phyloP scores from a whole-genome alignment of 2,113 vertebrate species.

The Tyrannus savana region DNA sequence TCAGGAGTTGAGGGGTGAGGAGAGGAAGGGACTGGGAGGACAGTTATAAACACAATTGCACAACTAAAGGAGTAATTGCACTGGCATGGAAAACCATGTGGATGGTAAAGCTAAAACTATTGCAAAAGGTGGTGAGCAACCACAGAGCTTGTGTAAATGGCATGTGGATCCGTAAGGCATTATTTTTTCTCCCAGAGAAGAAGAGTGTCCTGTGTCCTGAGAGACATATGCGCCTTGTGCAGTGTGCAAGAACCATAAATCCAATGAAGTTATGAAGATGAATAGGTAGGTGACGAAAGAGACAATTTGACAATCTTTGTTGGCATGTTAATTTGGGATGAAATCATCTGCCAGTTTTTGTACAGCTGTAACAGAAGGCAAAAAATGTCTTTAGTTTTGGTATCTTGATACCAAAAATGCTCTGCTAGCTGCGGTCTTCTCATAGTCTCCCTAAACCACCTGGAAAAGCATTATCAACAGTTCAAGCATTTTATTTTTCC shows the following conservation, averaged over 20 bases:
- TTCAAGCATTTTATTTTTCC: neutral
- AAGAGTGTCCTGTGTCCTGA: neutral
- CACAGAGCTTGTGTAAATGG: neutral
- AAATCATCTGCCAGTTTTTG: neutral
- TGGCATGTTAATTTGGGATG: neutral
- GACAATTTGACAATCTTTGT: neutral
- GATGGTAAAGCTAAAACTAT: neutral
- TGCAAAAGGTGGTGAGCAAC: neutral
- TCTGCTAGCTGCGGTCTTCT: neutral
- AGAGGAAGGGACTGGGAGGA: neutral
- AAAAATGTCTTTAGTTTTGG: neutral
- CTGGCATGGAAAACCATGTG: neutral
- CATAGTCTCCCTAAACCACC: neutral
- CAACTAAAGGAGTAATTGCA: neutral
- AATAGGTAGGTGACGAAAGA: neutral
- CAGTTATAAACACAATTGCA: neutral
- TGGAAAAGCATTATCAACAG: neutral
- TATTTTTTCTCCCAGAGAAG: neutral
- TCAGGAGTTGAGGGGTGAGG: neutral
- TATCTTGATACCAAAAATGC: neutral
- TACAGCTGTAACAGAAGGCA: neutral
- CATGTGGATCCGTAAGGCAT: neutral
- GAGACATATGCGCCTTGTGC: neutral
- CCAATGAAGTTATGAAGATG: neutral
- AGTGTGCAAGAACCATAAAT: neutral